These are phyloP conservation scores for Corythucha ciliata DNA, from an alignment of 2,888 invertebrate species.

Conservation along the genomic window DNA sequence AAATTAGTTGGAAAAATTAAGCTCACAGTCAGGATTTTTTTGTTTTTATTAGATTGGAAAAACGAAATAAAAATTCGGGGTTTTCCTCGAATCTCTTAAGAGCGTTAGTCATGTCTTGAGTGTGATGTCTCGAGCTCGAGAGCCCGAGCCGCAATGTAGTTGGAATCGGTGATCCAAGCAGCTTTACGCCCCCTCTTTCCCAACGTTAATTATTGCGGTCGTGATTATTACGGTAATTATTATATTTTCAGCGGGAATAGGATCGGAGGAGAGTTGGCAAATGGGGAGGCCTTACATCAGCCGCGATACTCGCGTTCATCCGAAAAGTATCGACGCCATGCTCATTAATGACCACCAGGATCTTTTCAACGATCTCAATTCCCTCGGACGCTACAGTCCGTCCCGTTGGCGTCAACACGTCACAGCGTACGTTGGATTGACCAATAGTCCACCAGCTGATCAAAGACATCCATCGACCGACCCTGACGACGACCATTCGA, in stretches of 20 bases:
- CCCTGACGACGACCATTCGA: background rate
- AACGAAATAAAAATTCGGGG: too few relatives aligned
- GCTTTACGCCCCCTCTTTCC: too few relatives aligned
- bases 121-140: too few relatives aligned
- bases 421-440: slow-evolving; percentile 48
- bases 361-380: slow-evolving; percentile 62
- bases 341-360: slow-evolving; percentile 61
- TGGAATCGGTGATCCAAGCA: too few relatives aligned
- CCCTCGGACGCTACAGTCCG: slow-evolving; percentile 54
- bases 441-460: slow-evolving; percentile 13
- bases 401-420: slow-evolving; percentile 47
- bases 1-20: too few relatives aligned
- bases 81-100: too few relatives aligned
- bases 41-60: too few relatives aligned
- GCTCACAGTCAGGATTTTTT: too few relatives aligned
- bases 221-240: too few relatives aligned
- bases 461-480: background rate
- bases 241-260: slow-evolving; percentile 18
- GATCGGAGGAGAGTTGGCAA: slow-evolving; percentile 45
- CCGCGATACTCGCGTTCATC: slow-evolving; percentile 46
- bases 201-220: too few relatives aligned
- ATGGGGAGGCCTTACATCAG: slow-evolving; percentile 17
- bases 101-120: too few relatives aligned
- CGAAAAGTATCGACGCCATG: slow-evolving; percentile 61
- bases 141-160: too few relatives aligned